Base-by-base conservation (phyloP, 2,888 invertebrate species). In the Erebia epiphron region DNA sequence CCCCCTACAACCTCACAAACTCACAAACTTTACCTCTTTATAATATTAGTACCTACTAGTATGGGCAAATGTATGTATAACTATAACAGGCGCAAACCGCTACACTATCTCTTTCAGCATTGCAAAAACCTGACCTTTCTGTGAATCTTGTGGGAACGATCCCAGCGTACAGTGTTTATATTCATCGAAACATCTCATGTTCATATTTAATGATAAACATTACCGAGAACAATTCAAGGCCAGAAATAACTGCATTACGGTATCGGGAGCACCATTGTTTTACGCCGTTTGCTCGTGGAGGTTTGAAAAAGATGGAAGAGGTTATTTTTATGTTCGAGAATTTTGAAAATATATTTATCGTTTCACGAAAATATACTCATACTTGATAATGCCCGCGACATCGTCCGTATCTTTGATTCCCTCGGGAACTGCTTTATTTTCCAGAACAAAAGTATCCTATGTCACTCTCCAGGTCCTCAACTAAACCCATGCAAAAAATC, bases 191-290 rank as follows among this genome's bases (percentile, higher is more conserved):
- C 13, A 21, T 62, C 7, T 49, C 46, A 62, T 16, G 35, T 58
- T 58, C 35, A 57, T 41, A 49, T 60, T 4, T 49, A 50, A 61
- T 43, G 69, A 58, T 64, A 69, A 57, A 50, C 57, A 41, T 41
- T 64, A 64, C 74, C 26, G 50, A 67, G 80, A 83, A 88, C 86
- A 87, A 88, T 82, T 83, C 88, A 88, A 88, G 88, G 88, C 84
- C 83, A 84, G 71, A 68, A 62, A 68, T 80, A 83, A 83, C 79
- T 79, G 80, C 83, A 80, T 78, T 71, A 72, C 56, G 66, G 75
- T 75, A 63, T 70, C 18, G 50, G 26, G 69, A 43, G 21, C 66
- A 10, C 64, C 67, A 72, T 73, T 73, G 72, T 73, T 61, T 57
- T 58, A 70, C 63, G 56, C 56, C 50, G 57, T 52, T 62, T 61